Evolutionary conservation across 2,888 invertebrate genomes (phyloP), one percentile per base, ranked within the genome.

Genomic region (Cyaniris semiargus): DNA sequence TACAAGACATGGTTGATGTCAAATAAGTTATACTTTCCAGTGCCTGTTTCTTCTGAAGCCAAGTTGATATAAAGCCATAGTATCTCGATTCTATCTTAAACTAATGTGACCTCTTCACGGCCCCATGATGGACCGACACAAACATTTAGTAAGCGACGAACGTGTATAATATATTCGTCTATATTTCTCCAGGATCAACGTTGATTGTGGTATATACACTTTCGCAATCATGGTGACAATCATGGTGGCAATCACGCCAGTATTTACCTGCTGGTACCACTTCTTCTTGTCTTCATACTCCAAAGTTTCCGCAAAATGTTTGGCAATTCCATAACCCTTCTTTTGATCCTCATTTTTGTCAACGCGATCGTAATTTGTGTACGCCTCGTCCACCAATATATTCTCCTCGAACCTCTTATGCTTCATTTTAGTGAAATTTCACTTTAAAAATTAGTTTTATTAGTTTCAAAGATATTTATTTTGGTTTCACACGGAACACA

Each of bases 211-310:
- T 13, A 48, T 15, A 48, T 1, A 48, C 0, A 15, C 48, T 3
- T 48, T 48, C 4, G 18, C 53, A 70, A 70, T 70, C 5, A 31
- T 70, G 6, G 21, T 70, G 18, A 4, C 15, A 70, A 31, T 23
- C 8, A 31, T 70, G 6, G 21, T 70, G 18, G 13, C 15, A 70
- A 31, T 23, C 8, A 23, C 2, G 70, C n/a, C 21, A 23, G 1
- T 44, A 44, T 23, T 84, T 91, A 95, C 95, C 89, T 95, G 95
- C 79, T 95, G 94, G 84, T 95, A 96, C 96, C 96, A 96, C 85
- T 96, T 96, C 86, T 94, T 94, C 80, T 92, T 91, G 75, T 94
- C 94, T 70, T 91, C 93, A 84, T 91, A 93, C 81, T 94, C 94
- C 48, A 94, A 87, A 76, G 89, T 91, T 84, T 94, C 91, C 56